These are phyloP conservation scores for Diachrysia chrysitis DNA, from an alignment of 2,888 invertebrate species.

Conservation along the genomic window DNA sequence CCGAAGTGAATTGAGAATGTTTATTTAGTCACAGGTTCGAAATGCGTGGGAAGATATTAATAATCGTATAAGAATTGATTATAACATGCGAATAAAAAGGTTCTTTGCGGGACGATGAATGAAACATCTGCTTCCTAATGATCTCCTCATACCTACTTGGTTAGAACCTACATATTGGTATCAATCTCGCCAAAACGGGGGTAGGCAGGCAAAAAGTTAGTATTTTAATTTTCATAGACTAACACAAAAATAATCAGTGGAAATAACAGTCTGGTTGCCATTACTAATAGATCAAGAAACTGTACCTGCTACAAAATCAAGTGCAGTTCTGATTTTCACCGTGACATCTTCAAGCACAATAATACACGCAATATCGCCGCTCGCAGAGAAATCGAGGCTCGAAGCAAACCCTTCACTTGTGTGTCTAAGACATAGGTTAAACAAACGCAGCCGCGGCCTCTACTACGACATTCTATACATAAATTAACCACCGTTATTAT, in stretches of 20 bases:
- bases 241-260: background rate
- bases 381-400: slow-evolving; percentile 34
- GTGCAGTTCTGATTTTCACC: background rate
- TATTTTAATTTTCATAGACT: no score
- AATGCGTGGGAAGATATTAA: slow-evolving; percentile 34
- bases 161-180: no score
- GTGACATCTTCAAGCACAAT: slow-evolving; percentile 15
- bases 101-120: background rate
- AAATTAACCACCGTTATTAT: slow-evolving; percentile 50
- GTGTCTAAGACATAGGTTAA: slow-evolving; percentile 43
- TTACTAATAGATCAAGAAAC: background rate
- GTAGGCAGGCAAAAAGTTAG: no score
- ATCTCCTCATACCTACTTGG: background rate
- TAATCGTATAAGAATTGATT: slow-evolving; percentile 8
- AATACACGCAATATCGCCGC: slow-evolving; percentile 22
- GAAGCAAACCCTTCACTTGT: slow-evolving; percentile 54
- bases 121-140: slow-evolving; percentile 18
- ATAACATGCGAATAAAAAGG: background rate
- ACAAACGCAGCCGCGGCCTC: slow-evolving; percentile 45
- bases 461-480: slow-evolving; percentile 57
- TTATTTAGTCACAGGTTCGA: slow-evolving; percentile 37
- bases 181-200: no score
- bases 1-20: slow-evolving; percentile 45
- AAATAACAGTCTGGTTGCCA: background rate
- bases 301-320: background rate